phyloP scores from a whole-genome alignment of 2,113 vertebrate genomes.

The Monarcha castaneiventris region DNA sequence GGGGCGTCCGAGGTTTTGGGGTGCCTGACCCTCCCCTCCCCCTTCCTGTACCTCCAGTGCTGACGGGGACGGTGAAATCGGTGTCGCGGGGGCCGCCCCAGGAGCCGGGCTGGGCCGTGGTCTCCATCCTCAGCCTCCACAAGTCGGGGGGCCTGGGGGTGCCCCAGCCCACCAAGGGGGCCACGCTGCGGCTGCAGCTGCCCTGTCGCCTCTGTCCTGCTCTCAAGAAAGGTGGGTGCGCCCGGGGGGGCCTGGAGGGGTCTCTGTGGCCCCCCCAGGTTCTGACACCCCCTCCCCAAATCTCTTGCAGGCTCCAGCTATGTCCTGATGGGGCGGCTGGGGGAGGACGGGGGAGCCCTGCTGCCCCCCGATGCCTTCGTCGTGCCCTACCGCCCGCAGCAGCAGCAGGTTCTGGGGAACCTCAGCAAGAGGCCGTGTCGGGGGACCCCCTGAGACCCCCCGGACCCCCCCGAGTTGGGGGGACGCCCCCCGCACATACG shows the following conservation, averaged over 20 bases:
- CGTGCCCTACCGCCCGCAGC: background rate
- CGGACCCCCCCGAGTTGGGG: too few species aligned
- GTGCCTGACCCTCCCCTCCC: background rate
- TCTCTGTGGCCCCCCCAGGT: too few species aligned
- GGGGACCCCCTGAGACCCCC: background rate
- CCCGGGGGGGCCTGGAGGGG: too few species aligned
- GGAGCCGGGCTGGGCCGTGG: background rate
- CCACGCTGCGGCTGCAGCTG: background rate
- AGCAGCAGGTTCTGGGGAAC: background rate
- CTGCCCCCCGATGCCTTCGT: background rate
- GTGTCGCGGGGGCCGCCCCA: background rate
- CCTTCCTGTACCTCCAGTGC: background rate
- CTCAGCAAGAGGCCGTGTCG: background rate
- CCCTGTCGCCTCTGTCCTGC: background rate
- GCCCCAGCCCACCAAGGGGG: background rate
- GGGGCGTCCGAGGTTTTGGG: background rate
- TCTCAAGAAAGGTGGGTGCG: background rate
- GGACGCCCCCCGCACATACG: background rate
- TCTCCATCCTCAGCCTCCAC: background rate
- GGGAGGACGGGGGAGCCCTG: background rate
- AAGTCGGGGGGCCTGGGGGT: background rate
- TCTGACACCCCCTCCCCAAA: background rate
- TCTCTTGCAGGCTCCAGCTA: background rate
- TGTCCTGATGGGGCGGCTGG: background rate
- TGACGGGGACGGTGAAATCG: background rate